Percentiles rank a stretch among this genome's conserved stretches.
Conservation (phyloP, 2,888 invertebrate species). For the Caenorhabditis virilis region DNA sequence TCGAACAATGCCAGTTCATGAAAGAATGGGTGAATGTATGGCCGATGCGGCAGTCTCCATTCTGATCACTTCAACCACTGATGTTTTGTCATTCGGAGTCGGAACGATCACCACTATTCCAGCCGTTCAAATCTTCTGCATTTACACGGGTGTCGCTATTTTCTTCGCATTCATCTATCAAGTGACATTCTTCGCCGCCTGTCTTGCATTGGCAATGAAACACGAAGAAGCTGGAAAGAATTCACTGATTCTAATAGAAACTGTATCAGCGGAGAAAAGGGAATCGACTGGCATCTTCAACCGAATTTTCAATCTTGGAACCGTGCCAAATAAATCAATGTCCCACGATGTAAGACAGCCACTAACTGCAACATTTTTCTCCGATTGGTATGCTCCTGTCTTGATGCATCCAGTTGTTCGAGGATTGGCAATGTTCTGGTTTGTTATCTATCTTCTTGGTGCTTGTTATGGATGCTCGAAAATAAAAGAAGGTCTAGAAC, state of each 20-base stretch:
- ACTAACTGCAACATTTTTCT: slow-evolving; percentile 58
- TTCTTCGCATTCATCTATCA: slow-evolving; percentile 67
- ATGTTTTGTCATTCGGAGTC: slow-evolving; percentile 67
- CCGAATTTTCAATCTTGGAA: slow-evolving; percentile 51
- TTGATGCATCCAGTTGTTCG: slow-evolving; percentile 67
- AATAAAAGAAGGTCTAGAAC: slow-evolving; percentile 60
- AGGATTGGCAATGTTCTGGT: slow-evolving; percentile 62
- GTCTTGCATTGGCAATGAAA: slow-evolving; percentile 58
- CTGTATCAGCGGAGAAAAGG: slow-evolving; percentile 35
- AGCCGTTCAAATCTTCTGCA: slow-evolving; percentile 90
- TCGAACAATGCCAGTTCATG: slow-evolving; percentile 72
- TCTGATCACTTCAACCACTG: slow-evolving; percentile 77
- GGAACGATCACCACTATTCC: slow-evolving; percentile 86
- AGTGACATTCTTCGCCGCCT: slow-evolving; percentile 67
- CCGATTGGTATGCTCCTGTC: slow-evolving; percentile 65
- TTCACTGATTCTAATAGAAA: slow-evolving; percentile 44
- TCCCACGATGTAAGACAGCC: slow-evolving; percentile 53
- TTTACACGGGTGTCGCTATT: slow-evolving; percentile 76
- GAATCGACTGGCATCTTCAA: slow-evolving; percentile 20
- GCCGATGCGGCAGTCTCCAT: slow-evolving; percentile 93
- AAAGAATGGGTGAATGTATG: slow-evolving; percentile 76
- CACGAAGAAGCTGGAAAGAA: slow-evolving; percentile 62
- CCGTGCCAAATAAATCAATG: slow-evolving; percentile 31
- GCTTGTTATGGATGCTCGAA: slow-evolving; percentile 67
- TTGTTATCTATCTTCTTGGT: slow-evolving; percentile 62